Base-by-base conservation (phyloP, 2,113 vertebrate genomes). In the Anguilla japonica region DNA sequence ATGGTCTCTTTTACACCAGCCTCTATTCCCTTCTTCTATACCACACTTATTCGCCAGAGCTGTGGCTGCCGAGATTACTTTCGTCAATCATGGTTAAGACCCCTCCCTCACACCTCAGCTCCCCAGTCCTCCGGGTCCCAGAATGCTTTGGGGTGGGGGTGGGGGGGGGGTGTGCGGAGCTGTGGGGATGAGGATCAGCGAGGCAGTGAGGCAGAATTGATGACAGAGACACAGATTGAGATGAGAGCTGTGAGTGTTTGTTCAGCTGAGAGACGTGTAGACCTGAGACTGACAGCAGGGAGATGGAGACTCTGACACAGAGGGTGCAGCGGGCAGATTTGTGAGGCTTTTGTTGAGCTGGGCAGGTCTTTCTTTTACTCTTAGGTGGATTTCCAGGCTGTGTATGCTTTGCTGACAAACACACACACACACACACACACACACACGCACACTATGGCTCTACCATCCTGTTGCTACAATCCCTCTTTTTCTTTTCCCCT, bases 221-320 rank as follows among this genome's bases (percentile, higher is more conserved):
- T 93, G 90, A 92, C 91, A 88, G 89, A 88, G 83, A 91, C 88
- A 83, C 90, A 92, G 93, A 92, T 91, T 88, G 91, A 92, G 90
- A 89, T 63, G 81, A 90, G 90, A 91, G 79, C 79, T 41, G 79
- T 41, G 71, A 75, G 87, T 85, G 84, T 93, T 93, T 92, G 92
- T 90, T 91, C 88, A 92, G 92, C 88, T 91, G 90, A 81, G 89
- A 91, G 87, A 88, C 90, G 89, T 90, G 90, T 2, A 89, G 88
- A 81, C 84, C 57, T 4, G 13, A 85, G 83, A 79, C 90, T 89
- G 91, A 91, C 84, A 84, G 89, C 82, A 80, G 82, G 85, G 60
- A 89, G 86, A 92, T 90, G 88, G 84, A 88, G 85, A 83, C 29
- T 9, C 79, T 85, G 88, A 89, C 81, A 56, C 79, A 88, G 82